phyloP scores from a whole-genome alignment of 2,113 vertebrate genomes.

The Plecotus auritus region DNA sequence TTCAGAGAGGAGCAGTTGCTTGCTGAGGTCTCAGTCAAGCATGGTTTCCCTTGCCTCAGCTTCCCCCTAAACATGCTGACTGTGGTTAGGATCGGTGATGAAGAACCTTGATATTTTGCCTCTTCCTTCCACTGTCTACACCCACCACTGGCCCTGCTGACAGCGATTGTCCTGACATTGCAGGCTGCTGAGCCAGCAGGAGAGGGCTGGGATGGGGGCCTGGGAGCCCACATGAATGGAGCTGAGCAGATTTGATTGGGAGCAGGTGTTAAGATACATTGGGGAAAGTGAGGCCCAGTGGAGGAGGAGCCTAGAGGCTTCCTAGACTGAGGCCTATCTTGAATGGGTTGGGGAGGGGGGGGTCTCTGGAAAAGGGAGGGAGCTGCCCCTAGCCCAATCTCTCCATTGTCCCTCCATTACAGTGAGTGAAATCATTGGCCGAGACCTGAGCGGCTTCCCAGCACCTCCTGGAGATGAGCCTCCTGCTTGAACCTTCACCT shows the following conservation, averaged over 20 bases:
- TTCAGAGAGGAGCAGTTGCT: not conserved
- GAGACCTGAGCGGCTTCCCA: conserved; percentile 77
- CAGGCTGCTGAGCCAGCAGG: not conserved
- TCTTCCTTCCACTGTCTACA: not conserved
- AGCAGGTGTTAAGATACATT: not conserved
- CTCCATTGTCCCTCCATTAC: conserved; percentile 51
- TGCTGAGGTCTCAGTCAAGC: not conserved
- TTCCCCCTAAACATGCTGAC: not conserved
- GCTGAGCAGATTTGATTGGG: not conserved
- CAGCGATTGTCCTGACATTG: not conserved
- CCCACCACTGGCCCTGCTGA: not conserved
- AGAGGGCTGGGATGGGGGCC: not conserved
- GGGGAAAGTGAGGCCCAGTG: conserved; percentile 25
- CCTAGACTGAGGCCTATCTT: conserved; percentile 10
- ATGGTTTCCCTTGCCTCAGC: not conserved
- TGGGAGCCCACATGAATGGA: not conserved
- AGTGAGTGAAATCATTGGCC: conserved; percentile 80
- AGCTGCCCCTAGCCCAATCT: not conserved
- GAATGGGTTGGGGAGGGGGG: not conserved
- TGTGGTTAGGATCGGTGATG: not conserved
- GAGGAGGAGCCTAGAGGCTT: not conserved
- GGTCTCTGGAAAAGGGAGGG: conserved; percentile 1
- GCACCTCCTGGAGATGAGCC: conserved; percentile 66
- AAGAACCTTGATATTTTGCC: not conserved
- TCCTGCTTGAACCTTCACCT: conserved; percentile 55